These are phyloP conservation scores for Jacana jacana DNA, from an alignment of 2,113 vertebrate genomes.

Conservation along the genomic window DNA sequence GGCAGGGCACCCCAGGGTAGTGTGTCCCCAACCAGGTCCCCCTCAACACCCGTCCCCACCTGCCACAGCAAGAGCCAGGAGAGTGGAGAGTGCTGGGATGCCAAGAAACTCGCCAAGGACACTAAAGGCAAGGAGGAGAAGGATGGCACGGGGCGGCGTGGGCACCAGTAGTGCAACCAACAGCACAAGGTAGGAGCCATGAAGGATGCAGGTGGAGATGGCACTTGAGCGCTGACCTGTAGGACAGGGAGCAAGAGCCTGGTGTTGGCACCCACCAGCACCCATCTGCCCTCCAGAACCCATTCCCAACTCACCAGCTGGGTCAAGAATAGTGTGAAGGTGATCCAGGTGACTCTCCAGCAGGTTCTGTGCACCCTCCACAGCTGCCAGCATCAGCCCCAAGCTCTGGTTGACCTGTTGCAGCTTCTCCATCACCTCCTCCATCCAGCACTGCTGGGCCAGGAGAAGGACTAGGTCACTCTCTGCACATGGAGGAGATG, in stretches of 20 bases:
- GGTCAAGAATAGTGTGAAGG: slow-evolving; percentile 72
- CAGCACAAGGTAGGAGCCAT: slow-evolving; percentile 71
- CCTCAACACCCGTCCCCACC: background rate
- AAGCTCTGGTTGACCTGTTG: slow-evolving; percentile 78
- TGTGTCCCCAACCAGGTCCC: fast-evolving
- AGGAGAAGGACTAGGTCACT: slow-evolving; percentile 72
- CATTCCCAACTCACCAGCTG: slow-evolving; percentile 62
- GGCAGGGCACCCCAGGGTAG: background rate
- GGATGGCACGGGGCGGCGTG: slow-evolving; percentile 30
- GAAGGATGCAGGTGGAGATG: slow-evolving; percentile 75
- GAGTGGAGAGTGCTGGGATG: background rate
- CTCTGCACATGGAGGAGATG: slow-evolving; percentile 26
- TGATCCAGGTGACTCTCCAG: slow-evolving; percentile 74
- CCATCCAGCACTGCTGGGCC: slow-evolving; percentile 73
- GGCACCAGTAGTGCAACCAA: slow-evolving; percentile 71
- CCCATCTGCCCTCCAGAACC: background rate
- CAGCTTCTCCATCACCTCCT: slow-evolving; percentile 78
- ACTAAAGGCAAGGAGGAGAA: slow-evolving; percentile 78
- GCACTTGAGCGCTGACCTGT: slow-evolving; percentile 71
- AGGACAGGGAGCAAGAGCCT: background rate
- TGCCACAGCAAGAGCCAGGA: background rate
- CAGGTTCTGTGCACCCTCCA: slow-evolving; percentile 67
- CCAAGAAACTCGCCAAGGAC: slow-evolving; percentile 70
- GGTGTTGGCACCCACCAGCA: background rate
- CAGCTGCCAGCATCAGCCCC: slow-evolving; percentile 64